phyloP scores from a whole-genome alignment of 2,888 invertebrate genomes.

The Barypeithes pellucidus region DNA sequence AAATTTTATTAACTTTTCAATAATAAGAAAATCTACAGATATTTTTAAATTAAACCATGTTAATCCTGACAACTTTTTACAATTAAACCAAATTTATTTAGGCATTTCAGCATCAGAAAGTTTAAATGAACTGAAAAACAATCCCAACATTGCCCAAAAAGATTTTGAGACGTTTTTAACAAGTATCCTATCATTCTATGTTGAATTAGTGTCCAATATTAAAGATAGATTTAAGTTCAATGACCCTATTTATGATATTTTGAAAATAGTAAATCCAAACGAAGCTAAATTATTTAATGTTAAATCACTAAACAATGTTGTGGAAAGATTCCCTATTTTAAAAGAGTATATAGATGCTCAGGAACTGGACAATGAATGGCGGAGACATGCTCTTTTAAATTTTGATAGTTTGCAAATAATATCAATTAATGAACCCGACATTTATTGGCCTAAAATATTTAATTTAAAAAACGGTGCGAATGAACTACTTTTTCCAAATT shows the following conservation, averaged over 20 bases:
- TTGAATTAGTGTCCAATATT: constrained; percentile 25
- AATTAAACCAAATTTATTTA: constrained; percentile 28
- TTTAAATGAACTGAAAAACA: constrained; percentile 17
- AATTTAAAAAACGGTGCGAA: constrained; percentile 4
- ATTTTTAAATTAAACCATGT: constrained; percentile 17
- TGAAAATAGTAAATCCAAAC: constrained; percentile 42
- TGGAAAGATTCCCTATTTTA: constrained; percentile 31
- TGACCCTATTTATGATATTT: constrained; percentile 28
- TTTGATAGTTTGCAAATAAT: too few species aligned
- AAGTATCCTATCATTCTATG: constrained; percentile 39
- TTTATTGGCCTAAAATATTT: constrained; percentile 10
- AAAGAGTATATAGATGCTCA: constrained; percentile 33
- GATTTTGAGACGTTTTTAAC: constrained; percentile 35
- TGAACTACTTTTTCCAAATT: background rate
- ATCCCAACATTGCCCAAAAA: background rate
- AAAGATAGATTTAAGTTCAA: constrained; percentile 36
- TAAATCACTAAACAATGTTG: background rate
- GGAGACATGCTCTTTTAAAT: too few species aligned
- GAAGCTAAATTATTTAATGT: constrained; percentile 2
- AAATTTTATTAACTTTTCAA: background rate
- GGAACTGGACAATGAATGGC: too few species aligned
- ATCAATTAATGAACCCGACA: too few species aligned
- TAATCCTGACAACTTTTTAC: background rate
- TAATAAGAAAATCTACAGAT: background rate
- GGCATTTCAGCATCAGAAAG: constrained; percentile 25